Percentiles rank a stretch among this genome's conserved stretches.
These are phyloP conservation scores for Phrynocephalus versicolor DNA, from an alignment of 2,113 vertebrate genomes.

Conservation along the genomic window DNA sequence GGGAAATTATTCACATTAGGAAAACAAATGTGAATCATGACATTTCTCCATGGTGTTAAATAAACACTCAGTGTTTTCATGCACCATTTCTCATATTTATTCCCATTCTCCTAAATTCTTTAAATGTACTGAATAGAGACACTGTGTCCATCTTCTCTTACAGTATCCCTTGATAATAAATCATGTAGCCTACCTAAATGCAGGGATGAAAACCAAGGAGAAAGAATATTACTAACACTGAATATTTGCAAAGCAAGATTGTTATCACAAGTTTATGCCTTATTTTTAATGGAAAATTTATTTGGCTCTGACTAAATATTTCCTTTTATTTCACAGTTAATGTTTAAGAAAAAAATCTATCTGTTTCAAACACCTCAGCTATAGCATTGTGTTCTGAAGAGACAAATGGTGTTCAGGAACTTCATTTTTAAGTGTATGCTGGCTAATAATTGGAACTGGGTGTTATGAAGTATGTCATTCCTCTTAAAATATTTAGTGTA, in stretches of 20 bases:
- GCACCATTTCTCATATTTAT: constrained; percentile 36
- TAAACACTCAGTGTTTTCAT: constrained; percentile 34
- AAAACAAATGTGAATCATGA: not conserved
- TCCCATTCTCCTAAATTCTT: not conserved
- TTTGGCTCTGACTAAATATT: not conserved
- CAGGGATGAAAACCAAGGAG: no score
- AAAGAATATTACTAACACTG: not conserved
- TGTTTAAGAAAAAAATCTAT: not conserved
- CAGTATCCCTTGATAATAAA: not conserved
- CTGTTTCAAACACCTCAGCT: not conserved
- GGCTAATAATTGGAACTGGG: not conserved
- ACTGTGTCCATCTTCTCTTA: not conserved
- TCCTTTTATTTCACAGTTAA: not conserved
- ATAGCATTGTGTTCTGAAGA: not conserved
- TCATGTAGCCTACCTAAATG: not conserved
- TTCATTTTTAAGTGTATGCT: not conserved
- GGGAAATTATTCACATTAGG: constrained; percentile 31
- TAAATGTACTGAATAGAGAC: constrained; percentile 21
- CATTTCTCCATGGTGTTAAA: constrained; percentile 40
- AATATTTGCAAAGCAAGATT: not conserved
- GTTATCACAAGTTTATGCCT: not conserved
- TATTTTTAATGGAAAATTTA: not conserved
- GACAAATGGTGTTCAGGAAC: not conserved
- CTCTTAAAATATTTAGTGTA: no score
- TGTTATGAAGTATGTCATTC: not conserved